Conservation (phyloP, 2,888 invertebrate genomes). For the Nomada flava region DNA sequence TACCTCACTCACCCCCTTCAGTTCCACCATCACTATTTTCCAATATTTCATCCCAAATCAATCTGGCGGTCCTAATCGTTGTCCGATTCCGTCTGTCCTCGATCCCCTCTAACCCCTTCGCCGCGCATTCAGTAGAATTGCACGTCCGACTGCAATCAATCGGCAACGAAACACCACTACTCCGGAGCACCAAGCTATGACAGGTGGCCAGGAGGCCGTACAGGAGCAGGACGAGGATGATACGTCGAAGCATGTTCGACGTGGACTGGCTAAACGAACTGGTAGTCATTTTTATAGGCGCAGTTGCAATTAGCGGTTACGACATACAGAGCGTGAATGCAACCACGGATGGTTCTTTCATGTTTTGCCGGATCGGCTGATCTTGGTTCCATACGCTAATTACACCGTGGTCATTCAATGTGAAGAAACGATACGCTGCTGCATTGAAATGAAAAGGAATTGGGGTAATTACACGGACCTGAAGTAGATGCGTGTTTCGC, state of each 20-base stretch:
- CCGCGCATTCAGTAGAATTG: constrained; percentile 30
- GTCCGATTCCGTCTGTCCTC: background rate
- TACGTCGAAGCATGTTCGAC: constrained; percentile 80
- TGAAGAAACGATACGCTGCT: constrained; percentile 8
- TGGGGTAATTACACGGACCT: constrained; percentile 28
- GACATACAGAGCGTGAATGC: constrained; percentile 84
- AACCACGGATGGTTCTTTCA: constrained; percentile 54
- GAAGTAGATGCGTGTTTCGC: background rate
- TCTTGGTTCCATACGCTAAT: constrained; percentile 27
- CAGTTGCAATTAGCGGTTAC: constrained; percentile 75
- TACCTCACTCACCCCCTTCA: constrained; percentile 47
- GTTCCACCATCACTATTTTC: background rate
- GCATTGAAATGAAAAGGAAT: constrained; percentile 55
- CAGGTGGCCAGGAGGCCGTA: constrained; percentile 59
- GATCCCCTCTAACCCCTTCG: background rate
- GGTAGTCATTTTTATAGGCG: constrained; percentile 79
- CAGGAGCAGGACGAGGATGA: constrained; percentile 67
- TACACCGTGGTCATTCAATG: constrained; percentile 19
- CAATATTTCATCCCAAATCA: background rate
- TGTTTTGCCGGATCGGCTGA: constrained; percentile 29
- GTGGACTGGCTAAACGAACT: constrained; percentile 71
- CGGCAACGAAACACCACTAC: background rate
- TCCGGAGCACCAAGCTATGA: constrained; percentile 31
- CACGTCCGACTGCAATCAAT: constrained; percentile 26
- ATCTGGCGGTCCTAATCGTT: background rate